Evolutionary conservation across 2,797 vertebrate species (phyloP).

Genomic region (Mormyrus hasselquistii): DNA sequence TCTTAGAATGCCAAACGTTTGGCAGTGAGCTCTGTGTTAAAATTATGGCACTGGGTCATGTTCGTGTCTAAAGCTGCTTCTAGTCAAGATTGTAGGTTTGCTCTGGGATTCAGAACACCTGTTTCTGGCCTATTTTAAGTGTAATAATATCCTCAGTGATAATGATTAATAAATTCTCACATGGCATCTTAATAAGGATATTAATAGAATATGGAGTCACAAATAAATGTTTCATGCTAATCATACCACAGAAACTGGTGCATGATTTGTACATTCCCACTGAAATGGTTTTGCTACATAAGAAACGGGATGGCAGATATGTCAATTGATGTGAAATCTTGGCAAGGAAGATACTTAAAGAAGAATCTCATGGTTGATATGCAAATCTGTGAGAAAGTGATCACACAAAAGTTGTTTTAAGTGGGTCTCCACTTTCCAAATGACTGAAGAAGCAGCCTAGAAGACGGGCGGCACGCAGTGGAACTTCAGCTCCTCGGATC

Average conservation of each 20-base stretch:
- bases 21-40: conserved; percentile 47
- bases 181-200: conserved; percentile 28
- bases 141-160: conserved; percentile 59
- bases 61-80: conserved; percentile 42
- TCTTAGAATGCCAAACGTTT: conserved; percentile 55
- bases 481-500: background rate
- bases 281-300: background rate
- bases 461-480: background rate
- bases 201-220: conserved; percentile 24
- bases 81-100: conserved; percentile 61
- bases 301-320: background rate
- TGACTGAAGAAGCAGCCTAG: background rate
- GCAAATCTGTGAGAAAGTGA: background rate
- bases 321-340: background rate
- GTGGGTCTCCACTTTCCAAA: background rate
- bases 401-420: background rate
- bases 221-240: background rate
- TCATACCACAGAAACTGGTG: background rate
- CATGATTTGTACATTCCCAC: background rate
- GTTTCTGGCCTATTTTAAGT: conserved; percentile 39
- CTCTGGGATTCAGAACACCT: conserved; percentile 56
- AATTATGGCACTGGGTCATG: conserved; percentile 55
- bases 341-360: background rate
- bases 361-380: background rate
- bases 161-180: conserved; percentile 43